phyloP scores from a whole-genome alignment of 1,140 invertebrate genomes.

The Papilio glaucus region DNA sequence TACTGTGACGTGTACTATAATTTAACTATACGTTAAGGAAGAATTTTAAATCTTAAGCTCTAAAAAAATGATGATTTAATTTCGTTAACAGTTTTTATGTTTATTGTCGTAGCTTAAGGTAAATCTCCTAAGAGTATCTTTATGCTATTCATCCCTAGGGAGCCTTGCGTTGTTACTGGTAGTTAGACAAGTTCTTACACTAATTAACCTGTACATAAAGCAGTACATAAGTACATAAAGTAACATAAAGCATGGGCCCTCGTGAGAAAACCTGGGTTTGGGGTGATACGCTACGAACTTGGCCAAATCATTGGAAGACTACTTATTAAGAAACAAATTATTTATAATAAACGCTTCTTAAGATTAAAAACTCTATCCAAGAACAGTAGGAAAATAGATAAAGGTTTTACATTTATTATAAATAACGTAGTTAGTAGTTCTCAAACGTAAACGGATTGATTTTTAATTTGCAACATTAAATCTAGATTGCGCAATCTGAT shows the following conservation, averaged over 20 bases:
- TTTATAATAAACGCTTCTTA: no score
- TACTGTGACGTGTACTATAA: no score
- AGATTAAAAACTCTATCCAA: no score
- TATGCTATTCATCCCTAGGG: not conserved
- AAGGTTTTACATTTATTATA: not conserved
- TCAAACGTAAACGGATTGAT: slow-evolving; percentile 53
- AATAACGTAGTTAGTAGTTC: not conserved
- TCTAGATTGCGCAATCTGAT: slow-evolving; percentile 70
- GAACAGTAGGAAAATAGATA: no score
- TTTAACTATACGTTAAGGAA: no score
- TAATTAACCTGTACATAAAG: not conserved
- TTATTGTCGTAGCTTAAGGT: not conserved
- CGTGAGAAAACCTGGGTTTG: not conserved
- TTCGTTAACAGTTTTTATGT: not conserved
- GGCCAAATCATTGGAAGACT: no score
- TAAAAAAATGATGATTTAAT: no score
- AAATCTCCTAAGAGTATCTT: not conserved
- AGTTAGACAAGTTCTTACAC: not conserved
- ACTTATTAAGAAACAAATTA: no score
- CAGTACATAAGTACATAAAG: no score
- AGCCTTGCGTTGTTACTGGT: not conserved
- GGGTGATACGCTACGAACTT: not conserved
- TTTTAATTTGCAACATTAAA: slow-evolving; percentile 69
- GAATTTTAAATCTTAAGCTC: no score
- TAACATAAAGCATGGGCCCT: not conserved